Percentiles rank a stretch among this genome's conserved stretches.
phyloP scores from a whole-genome alignment of 1,140 invertebrate genomes.

The Drosophila tani region DNA sequence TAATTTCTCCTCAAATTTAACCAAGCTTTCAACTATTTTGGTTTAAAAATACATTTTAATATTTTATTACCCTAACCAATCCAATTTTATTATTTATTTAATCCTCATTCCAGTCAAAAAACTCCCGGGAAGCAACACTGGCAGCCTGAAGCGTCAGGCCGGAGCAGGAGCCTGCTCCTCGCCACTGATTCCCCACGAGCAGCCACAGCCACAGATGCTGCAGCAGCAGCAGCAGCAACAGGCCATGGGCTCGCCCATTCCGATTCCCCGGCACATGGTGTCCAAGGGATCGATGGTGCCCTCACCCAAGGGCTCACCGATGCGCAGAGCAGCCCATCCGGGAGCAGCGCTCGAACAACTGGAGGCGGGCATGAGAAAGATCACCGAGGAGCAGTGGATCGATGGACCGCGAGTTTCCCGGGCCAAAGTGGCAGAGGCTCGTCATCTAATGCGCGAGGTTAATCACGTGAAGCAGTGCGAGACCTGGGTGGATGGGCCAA shows the following conservation, averaged over 20 bases:
- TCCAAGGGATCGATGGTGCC: slow-evolving; percentile 85
- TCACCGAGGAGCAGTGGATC: slow-evolving; percentile 96
- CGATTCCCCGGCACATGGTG: slow-evolving; percentile 63
- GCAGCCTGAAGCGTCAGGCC: slow-evolving; percentile 62
- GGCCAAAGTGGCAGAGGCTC: slow-evolving; percentile 92
- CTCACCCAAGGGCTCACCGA: slow-evolving; percentile 87
- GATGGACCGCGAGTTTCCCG: slow-evolving; percentile 96
- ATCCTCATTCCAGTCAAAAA: slow-evolving; percentile 50
- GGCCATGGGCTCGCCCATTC: slow-evolving; percentile 53
- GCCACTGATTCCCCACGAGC: slow-evolving; percentile 27
- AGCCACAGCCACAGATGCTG: slow-evolving; percentile 5
- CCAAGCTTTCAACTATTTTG: not conserved
- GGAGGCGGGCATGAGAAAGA: slow-evolving; percentile 78
- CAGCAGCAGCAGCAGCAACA: slow-evolving; percentile 18
- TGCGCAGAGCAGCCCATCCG: slow-evolving; percentile 84
- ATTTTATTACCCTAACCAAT: not conserved
- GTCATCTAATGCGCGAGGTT: slow-evolving; percentile 91
- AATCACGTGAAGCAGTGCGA: slow-evolving; percentile 91
- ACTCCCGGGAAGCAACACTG: slow-evolving; percentile 40
- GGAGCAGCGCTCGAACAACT: slow-evolving; percentile 74
- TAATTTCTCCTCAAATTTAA: not conserved
- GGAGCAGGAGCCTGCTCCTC: slow-evolving; percentile 24
- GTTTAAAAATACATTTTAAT: not conserved
- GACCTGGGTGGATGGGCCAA: slow-evolving; percentile 97
- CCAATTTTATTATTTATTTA: not conserved